A percentile compares a stretch with the other conserved stretches of the same genome.
Conservation (phyloP, 2,113 vertebrate species). For the Pantherophis guttatus region DNA sequence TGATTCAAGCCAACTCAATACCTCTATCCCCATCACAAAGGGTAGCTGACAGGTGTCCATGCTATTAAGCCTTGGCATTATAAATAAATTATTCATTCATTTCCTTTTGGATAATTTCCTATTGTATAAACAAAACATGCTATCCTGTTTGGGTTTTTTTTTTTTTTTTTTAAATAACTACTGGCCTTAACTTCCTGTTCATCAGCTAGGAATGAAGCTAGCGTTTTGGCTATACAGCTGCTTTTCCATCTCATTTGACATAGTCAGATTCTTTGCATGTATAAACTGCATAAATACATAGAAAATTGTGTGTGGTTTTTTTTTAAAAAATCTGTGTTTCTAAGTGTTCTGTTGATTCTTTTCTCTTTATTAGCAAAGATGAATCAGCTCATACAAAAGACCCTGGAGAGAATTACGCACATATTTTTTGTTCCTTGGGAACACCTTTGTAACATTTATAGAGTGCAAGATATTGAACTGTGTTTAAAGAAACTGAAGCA, state of each 20-base stretch:
- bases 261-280: neutral
- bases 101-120: constrained; percentile 60
- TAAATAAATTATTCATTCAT: constrained; percentile 62
- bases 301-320: fast-evolving
- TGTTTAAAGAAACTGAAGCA: neutral
- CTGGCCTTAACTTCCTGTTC: constrained; percentile 12
- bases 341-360: fast-evolving
- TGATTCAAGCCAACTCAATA: constrained; percentile 35
- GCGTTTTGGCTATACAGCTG: neutral
- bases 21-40: constrained; percentile 2
- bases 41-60: constrained; percentile 56
- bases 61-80: constrained; percentile 5
- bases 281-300: neutral
- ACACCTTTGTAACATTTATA: neutral
- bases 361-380: neutral
- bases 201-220: constrained; percentile 26
- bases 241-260: constrained; percentile 1
- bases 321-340: neutral
- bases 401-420: neutral
- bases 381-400: neutral
- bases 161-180: constrained; percentile 11
- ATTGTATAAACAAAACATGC: constrained; percentile 60
- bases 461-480: neutral
- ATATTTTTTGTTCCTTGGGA: neutral
- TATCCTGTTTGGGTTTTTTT: constrained; percentile 52